Conservation (phyloP, 2,888 invertebrate species). For the Zygothrica quintamaculata region DNA sequence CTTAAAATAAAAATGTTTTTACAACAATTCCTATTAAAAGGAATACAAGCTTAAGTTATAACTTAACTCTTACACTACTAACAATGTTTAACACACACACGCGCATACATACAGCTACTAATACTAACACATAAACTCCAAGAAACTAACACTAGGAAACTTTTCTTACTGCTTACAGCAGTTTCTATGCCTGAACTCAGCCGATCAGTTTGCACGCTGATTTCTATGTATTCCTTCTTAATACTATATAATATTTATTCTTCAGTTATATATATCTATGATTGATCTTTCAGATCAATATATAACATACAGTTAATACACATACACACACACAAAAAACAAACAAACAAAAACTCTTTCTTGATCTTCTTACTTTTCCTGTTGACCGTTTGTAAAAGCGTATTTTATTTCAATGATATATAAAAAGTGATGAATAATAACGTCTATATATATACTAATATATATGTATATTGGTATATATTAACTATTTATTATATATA, state of each 20-base stretch:
- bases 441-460: slow-evolving; percentile 37
- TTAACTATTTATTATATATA: no score
- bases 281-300: not conserved
- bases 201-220: no score
- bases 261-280: no score
- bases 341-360: slow-evolving; percentile 48
- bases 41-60: not conserved
- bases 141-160: no score
- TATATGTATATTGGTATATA: slow-evolving; percentile 37
- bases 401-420: slow-evolving; percentile 37
- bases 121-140: not conserved
- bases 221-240: no score
- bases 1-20: slow-evolving; percentile 14
- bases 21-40: slow-evolving; percentile 2
- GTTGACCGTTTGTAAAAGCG: slow-evolving; percentile 82
- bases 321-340: slow-evolving; percentile 21
- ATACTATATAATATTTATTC: no score
- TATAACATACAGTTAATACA: slow-evolving; percentile 20
- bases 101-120: slow-evolving; percentile 11
- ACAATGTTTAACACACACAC: slow-evolving; percentile 6
- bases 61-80: slow-evolving; percentile 1
- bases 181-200: no score
- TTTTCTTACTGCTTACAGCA: no score
- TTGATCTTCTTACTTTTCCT: slow-evolving; percentile 75
- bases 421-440: slow-evolving; percentile 12